Base-by-base conservation (phyloP, 2,113 vertebrate species). In the Forbesichthys agassizii region DNA sequence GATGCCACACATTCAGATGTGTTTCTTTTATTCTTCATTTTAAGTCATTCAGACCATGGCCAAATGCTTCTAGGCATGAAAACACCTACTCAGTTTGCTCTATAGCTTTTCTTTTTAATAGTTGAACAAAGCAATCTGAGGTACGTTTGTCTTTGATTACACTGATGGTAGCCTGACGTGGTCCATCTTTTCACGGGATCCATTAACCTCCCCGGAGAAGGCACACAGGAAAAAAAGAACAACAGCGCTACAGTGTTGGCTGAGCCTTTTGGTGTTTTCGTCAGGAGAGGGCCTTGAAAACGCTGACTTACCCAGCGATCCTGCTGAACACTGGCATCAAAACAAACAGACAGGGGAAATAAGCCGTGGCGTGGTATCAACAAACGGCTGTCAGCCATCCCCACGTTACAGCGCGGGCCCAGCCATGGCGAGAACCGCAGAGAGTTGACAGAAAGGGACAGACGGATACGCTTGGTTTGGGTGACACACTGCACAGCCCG, bases 291-390 rank as follows among this genome's bases (percentile, higher is more conserved):
- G 71, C 74, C 70, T 63, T 73, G 72, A 78, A 20, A 89, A 80
- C 79, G 64, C 77, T 64, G 78, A 82, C 66, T 80, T 74, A 68
- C 46, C 68, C 66, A 33, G 64, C 27, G 69, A 84, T 71, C 65
- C 76, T 5, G 4, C 69, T 64, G 74, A 84, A 80, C 16, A 77
- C 80, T 79, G 84, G 88, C 85, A 83, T 86, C 88, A 73, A 83
- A 89, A 88, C 87, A 87, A 89, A 83, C 80, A 82, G 86, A 84
- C 79, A 77, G 82, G 83, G 86, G 88, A 90, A 92, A 92, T 86
- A 88, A 87, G 79, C 83, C 63, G 61, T 81, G 84, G 82, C 88
- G 79, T 67, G 33, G 82, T 79, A 82, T 88, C 89, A 83, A 79
- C 83, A 88, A 90, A 86, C 84, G 84, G 85, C 88, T 91, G 88